Evolutionary conservation across 1,140 invertebrate genomes (phyloP).

Genomic region (Cotesia typhae): DNA sequence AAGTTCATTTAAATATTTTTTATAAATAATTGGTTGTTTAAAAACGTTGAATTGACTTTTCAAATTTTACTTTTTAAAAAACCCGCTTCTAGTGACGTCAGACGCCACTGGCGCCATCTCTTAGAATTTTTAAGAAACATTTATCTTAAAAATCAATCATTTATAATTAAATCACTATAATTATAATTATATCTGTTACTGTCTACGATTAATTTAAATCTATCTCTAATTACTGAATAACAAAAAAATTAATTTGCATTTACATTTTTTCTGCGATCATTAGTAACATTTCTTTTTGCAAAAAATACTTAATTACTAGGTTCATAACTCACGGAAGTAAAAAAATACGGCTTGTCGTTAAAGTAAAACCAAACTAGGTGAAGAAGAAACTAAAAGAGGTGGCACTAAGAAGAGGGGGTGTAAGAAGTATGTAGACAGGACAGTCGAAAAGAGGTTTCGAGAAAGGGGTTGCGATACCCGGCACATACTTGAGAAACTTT

Average conservation of each 20-base stretch:
- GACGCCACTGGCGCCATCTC: no score
- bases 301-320: slow-evolving; percentile 49
- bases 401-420: not conserved
- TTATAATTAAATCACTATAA: no score
- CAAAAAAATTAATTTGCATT: not conserved
- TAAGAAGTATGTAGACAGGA: slow-evolving; percentile 4
- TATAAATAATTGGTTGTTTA: no score
- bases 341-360: slow-evolving; percentile 40
- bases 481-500: slow-evolving; percentile 65
- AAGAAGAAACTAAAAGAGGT: slow-evolving; percentile 38
- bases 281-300: not conserved
- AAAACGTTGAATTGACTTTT: no score
- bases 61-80: no score
- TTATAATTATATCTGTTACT: no score
- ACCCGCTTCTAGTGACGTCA: no score
- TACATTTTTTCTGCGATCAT: slow-evolving; percentile 37
- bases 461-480: slow-evolving; percentile 44
- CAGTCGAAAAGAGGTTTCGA: slow-evolving; percentile 14
- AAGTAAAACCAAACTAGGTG: slow-evolving; percentile 33
- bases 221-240: no score
- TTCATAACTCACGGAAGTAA: slow-evolving; percentile 58
- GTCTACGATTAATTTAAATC: no score
- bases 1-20: no score
- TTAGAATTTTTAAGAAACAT: not conserved
- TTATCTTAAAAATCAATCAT: no score